phyloP scores from a whole-genome alignment of 2,113 vertebrate genomes.

The Eulacestoma nigropectus region DNA sequence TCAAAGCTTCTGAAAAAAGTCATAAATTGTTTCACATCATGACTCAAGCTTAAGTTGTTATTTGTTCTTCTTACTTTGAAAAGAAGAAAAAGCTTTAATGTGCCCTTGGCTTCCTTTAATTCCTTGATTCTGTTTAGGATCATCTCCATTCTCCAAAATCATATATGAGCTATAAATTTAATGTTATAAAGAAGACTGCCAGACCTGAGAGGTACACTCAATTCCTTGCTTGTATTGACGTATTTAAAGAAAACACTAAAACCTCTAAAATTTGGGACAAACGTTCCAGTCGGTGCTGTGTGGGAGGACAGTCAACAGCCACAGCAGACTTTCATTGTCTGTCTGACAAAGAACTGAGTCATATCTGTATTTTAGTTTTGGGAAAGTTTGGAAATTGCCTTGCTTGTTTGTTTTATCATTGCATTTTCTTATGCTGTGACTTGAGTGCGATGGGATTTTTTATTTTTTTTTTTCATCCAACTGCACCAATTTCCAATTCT shows the following conservation, averaged over 20 bases:
- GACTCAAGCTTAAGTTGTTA: neutral
- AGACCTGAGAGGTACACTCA: neutral
- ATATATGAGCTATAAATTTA: neutral
- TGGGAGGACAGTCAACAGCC: neutral
- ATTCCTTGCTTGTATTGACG: neutral
- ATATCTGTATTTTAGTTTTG: neutral
- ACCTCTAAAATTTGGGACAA: neutral
- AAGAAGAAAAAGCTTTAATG: neutral
- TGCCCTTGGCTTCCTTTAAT: neutral
- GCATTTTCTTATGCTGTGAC: neutral
- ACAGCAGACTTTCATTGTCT: neutral
- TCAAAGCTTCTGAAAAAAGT: neutral
- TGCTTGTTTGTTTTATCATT: neutral
- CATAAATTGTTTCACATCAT: neutral
- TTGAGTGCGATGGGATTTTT: neutral
- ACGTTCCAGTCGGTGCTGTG: fast-evolving
- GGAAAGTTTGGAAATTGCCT: neutral
- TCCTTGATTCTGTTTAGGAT: neutral
- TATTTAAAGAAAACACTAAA: neutral
- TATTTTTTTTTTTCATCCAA: neutral
- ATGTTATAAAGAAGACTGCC: neutral
- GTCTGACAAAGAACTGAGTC: neutral
- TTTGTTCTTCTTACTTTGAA: neutral
- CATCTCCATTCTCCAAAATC: neutral
- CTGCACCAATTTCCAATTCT: neutral